Percentiles rank a stretch among this genome's conserved stretches.
Evolutionary conservation across 2,888 invertebrate species (phyloP).

Genomic region (Amphimallon solstitiale): DNA sequence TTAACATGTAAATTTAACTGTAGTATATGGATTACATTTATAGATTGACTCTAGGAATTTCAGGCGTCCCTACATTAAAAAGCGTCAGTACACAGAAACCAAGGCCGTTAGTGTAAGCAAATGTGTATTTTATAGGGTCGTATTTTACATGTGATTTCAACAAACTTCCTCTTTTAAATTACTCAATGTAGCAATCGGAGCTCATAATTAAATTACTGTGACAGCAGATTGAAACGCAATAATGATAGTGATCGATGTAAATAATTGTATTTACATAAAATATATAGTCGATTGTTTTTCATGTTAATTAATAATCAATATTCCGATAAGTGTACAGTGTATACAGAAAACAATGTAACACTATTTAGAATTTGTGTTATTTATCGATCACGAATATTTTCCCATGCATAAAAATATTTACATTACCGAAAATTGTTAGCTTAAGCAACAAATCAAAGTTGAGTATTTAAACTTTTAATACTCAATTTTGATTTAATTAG

Average conservation of each 20-base stretch:
- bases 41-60: background rate
- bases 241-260: constrained; percentile 11
- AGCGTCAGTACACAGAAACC: background rate
- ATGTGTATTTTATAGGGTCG: constrained; percentile 22
- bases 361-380: no score
- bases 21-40: constrained; percentile 6
- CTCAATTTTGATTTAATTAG: no score
- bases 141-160: constrained; percentile 32
- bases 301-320: no score
- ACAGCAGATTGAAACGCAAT: constrained; percentile 17
- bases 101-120: constrained; percentile 15
- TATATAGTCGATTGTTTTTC: no score
- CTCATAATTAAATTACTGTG: constrained; percentile 22
- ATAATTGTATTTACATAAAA: background rate
- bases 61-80: background rate
- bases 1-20: constrained; percentile 13
- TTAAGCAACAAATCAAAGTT: no score
- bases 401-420: no score
- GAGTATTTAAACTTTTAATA: no score
- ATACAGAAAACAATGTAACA: no score
- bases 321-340: no score
- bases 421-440: no score
- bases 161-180: constrained; percentile 31
- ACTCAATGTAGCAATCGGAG: constrained; percentile 21
- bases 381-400: no score